These are phyloP conservation scores for Schizopygopsis pylzovi DNA, from an alignment of 2,797 vertebrate species.

Conservation along the genomic window DNA sequence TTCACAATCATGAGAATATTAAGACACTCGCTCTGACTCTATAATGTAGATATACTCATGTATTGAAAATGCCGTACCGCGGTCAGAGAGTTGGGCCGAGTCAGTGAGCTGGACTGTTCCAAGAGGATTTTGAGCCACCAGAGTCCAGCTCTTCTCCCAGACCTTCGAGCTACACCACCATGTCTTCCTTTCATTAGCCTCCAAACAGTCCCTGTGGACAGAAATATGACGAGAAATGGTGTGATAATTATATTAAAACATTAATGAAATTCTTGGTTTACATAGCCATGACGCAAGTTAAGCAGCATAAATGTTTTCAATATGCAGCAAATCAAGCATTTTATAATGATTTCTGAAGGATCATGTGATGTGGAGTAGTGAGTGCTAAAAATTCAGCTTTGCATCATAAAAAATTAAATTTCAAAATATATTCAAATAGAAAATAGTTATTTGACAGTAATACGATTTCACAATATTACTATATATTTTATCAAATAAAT, in stretches of 20 bases:
- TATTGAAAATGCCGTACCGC: constrained; percentile 65
- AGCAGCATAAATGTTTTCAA: neutral
- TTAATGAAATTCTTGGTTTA: neutral
- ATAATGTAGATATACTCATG: neutral
- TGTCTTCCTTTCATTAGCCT: neutral
- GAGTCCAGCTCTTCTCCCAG: constrained; percentile 75
- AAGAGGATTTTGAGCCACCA: constrained; percentile 74
- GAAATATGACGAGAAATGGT: neutral
- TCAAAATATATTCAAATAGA: neutral
- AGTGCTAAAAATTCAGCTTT: neutral
- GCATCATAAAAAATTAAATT: neutral
- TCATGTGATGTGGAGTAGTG: neutral
- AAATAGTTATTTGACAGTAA: neutral
- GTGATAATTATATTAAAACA: neutral
- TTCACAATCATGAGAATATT: neutral
- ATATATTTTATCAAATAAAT: neutral
- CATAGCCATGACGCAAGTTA: neutral
- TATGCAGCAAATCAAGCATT: neutral
- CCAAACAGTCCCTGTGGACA: constrained; percentile 62
- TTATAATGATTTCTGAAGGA: no score
- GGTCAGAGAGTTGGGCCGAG: constrained; percentile 70
- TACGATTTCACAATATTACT: neutral
- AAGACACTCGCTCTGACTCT: neutral
- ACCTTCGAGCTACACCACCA: constrained; percentile 44
- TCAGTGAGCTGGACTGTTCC: constrained; percentile 72